A percentile compares a stretch with the other conserved stretches of the same genome.
Conservation (phyloP, 2,113 vertebrate species). For the Xenus cinereus region DNA sequence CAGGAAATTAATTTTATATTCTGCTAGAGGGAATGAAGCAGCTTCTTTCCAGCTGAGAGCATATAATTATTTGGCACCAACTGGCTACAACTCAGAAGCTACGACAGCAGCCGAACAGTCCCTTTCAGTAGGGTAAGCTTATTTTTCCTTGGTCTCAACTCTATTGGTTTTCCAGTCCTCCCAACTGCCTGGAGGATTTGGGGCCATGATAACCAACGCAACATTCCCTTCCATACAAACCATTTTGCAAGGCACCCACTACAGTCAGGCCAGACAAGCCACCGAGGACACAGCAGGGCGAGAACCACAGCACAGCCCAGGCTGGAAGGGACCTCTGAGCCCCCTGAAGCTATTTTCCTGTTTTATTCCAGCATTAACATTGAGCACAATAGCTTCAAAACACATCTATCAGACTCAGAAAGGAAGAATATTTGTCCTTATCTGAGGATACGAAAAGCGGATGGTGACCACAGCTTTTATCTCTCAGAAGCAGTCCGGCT, state of each 20-base stretch:
- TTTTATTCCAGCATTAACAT: not conserved
- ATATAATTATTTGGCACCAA: constrained; percentile 20
- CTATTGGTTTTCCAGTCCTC: not conserved
- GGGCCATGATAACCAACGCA: rapidly evolving
- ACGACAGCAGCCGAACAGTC: not conserved
- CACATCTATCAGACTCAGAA: not conserved
- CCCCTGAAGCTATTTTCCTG: not conserved
- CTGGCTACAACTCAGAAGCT: not conserved
- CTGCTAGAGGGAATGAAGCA: constrained; percentile 16
- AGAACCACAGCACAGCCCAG: not conserved
- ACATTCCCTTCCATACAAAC: not conserved
- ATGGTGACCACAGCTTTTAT: not conserved
- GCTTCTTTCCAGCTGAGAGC: constrained; percentile 15
- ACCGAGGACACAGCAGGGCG: not conserved
- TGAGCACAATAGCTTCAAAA: not conserved
- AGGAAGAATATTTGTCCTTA: not conserved
- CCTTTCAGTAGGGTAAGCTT: not conserved
- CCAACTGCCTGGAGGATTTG: not conserved
- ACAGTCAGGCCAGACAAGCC: not conserved
- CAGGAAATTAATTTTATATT: constrained; percentile 26
- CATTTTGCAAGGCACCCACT: not conserved
- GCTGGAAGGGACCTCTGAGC: not conserved
- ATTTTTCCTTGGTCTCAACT: not conserved
- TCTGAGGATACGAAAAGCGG: not conserved
- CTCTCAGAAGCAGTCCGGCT: not conserved